Evolutionary conservation across 2,113 vertebrate genomes (phyloP), one percentile per base, ranked within the genome.

Genomic region (Sinocyclocheilus anophthalmus): DNA sequence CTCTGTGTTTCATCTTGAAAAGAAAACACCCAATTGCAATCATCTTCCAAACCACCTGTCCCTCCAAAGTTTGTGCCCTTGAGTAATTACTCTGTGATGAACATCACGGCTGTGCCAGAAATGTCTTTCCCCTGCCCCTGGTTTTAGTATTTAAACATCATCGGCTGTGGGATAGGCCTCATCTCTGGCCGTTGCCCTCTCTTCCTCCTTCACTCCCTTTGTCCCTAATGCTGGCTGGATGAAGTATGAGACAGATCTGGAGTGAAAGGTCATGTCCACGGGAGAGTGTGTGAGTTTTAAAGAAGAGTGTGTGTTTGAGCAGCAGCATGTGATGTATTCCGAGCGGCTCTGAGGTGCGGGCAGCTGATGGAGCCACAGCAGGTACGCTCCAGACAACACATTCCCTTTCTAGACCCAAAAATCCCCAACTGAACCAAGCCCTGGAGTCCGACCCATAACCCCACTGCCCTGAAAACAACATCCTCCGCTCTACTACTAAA

Each of bases 191-290:
- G 0, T 50, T 50, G 48, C 48, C 48, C 48, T 48, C 45, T 48
- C 33, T 81, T 81, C 37, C 20, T 39, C 78, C 57, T 18, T 65
- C 37, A 4, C 55, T 67, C 59, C 42, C 24, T 13, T 79, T 30
- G 55, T 79, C 55, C 55, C 53, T 39, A 79, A 79, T 79, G 30
- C 76, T n/a, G 4, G 48, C 65, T n/a, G 20, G 76, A 90, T 88
- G 87, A 87, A 87, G 80, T 73, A 90, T 90, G 84, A 72, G 57
- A 55, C 70, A 81, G 81, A 84, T 72, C 67, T 81, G 84, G 76
- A 80, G 86, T 82, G 59, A 87, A 87, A 85, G 84, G 84, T 76
- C 77, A 79, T 9, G 33, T 81, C 77, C 65, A 82, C 63, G 0
- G 61, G 61, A 50, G 81, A 70, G 81, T 24, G 67, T 57, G 80